Base-by-base conservation (phyloP, 2,888 invertebrate genomes). In the Drosophila pseudotakahashii region DNA sequence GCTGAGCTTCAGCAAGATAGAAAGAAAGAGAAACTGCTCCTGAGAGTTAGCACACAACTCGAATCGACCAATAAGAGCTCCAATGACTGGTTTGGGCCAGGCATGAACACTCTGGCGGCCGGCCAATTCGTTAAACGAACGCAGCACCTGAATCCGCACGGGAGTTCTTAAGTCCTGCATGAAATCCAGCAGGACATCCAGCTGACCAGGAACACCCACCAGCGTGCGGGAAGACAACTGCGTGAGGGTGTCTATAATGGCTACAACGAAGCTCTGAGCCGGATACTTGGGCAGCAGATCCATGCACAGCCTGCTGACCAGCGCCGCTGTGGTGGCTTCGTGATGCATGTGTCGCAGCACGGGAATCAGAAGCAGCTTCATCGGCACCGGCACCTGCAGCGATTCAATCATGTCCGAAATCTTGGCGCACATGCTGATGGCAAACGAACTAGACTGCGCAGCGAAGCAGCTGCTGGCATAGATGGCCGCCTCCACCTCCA, bases 401-500 rank as follows among this genome's bases (percentile, higher is more conserved):
- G 97, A 97, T 89, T 97, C 96, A 77, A 99, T 98, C 98, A 98
- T 98, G 79, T 97, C 96, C 0, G 98, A 97, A 58, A 99, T 95
- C 92, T 98, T 98, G 78, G 97, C 97, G 90, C 98, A 98, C 95
- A 99, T 98, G 66, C 97, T 97, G 23, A 97, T 96, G 1, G 98
- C 98, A 94, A 99, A 99, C n/a, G 96, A 94, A 91, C 97, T 97
- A 0, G 98, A 99, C 91, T 98, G 97, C 14, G 97, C 97, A 30
- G 98, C 98, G 94, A 99, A 99, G 93, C 97, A 96, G 61, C 96
- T 96, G 48, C 98, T 97, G 34, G 98, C 98, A 93, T 96, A 97
- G 76, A 99, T 98, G 11, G 99, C 98, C 48, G 98, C 98, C 91
- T 98, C 97, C 34, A 99, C 97, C 93, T 99, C 99, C 0, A 98